Evolutionary conservation across 2,888 invertebrate genomes (phyloP), one percentile per base, ranked within the genome.

Genomic region (Belgica antarctica): DNA sequence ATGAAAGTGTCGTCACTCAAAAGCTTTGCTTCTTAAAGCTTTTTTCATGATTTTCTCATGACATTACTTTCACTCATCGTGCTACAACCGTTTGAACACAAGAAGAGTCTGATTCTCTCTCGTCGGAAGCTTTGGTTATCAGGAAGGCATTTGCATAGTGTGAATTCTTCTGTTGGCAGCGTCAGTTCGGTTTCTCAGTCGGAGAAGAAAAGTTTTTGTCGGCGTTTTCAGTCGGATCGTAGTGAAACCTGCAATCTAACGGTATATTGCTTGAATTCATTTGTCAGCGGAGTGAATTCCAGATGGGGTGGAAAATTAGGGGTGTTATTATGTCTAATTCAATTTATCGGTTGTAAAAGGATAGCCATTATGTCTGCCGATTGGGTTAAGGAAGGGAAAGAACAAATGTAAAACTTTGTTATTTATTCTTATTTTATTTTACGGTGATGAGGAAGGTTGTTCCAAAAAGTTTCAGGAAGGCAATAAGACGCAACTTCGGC

Each of bases 281-380:
- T 22, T 52, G 7, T 52, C 41, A 15, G 3, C 22, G 52, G 22
- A n/a, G n/a, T n/a, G 17, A 3, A 3, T 17, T 17, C 22, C 8
- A 52, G 3, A n/a, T n/a, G n/a, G n/a, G n/a, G n/a, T n/a, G 52
- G n/a, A 52, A 52, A 22, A 4, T 52, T 52, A 8, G n/a, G 17
- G 52, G 22, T 17, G 22, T 15, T 46, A 46, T 52, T 52, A 52
- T 22, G 52, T 52, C 52, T 4, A 52, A 52, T 52, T 52, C 52
- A 52, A 19, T 52, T 52, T 52, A 52, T 52, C 22, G 52, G 52
- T 52, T 52, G 52, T 52, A 52, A 52, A 52, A 52, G 17, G 52
- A 7, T 22, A 3, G 12, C 17, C 22, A 17, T 52, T 17, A 22
- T 22, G 22, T 52, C 52, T 10, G 22, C 22, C 22, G 5, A 52